Evolutionary conservation across 1,140 invertebrate genomes (phyloP).

Genomic region (Cecropterus lyciades): DNA sequence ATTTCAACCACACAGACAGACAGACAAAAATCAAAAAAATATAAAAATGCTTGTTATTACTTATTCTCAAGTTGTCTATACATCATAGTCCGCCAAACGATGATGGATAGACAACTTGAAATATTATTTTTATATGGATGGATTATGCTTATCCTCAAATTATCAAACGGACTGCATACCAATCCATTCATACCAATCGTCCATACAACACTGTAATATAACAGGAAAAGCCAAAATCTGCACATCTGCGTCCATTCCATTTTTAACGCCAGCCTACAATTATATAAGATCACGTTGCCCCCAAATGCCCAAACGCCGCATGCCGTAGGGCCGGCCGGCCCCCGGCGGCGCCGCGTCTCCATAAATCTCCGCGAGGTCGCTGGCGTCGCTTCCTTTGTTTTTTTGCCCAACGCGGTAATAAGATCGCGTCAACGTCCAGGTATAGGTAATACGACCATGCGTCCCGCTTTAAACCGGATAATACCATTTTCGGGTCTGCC

Average conservation of each 20-base stretch:
- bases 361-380: conserved; percentile 72
- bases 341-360: conserved; percentile 71
- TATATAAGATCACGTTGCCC: neutral
- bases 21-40: too few relatives aligned
- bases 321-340: conserved; percentile 35
- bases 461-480: neutral
- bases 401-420: conserved; percentile 70
- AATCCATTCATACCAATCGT: too few relatives aligned
- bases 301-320: neutral
- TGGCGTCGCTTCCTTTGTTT: conserved; percentile 68
- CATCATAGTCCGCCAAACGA: too few relatives aligned
- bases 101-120: too few relatives aligned
- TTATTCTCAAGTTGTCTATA: too few relatives aligned
- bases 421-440: conserved; percentile 79
- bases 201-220: too few relatives aligned
- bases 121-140: too few relatives aligned
- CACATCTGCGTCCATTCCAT: neutral
- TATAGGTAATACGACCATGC: conserved; percentile 46
- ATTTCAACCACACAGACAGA: too few relatives aligned
- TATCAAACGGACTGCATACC: too few relatives aligned
- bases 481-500: neutral
- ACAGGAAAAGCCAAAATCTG: neutral
- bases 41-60: too few relatives aligned
- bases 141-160: too few relatives aligned
- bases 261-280: neutral